Conservation (phyloP, 2,797 vertebrate species). For the Melanotaenia parkinsoni region DNA sequence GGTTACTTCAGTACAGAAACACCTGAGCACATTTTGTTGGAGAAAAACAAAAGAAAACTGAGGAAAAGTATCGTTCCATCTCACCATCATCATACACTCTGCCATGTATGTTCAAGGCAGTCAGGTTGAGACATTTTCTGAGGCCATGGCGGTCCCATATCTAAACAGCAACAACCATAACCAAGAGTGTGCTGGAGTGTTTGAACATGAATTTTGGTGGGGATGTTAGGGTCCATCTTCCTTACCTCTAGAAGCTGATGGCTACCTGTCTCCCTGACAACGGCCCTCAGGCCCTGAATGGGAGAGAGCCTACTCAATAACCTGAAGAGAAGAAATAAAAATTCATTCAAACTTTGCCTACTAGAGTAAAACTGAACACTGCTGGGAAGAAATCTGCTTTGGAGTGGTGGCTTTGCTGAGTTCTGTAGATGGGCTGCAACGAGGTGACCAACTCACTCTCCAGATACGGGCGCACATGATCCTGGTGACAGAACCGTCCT, state of each 20-base stretch:
- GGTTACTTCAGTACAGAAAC: background rate
- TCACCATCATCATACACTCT: conserved; percentile 80
- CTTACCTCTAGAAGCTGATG: conserved; percentile 77
- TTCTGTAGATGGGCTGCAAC: background rate
- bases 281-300: conserved; percentile 52
- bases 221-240: accelerated
- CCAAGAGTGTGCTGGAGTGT: background rate
- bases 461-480: conserved; percentile 58
- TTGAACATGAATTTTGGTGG: background rate
- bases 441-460: conserved; percentile 65
- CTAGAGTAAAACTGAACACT: background rate
- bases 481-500: conserved; percentile 59
- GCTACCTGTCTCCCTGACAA: conserved; percentile 63
- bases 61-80: background rate
- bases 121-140: conserved; percentile 77
- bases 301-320: conserved; percentile 63
- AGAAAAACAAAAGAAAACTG: background rate
- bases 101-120: conserved; percentile 75
- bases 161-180: conserved; percentile 47
- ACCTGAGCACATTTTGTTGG: background rate
- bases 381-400: background rate
- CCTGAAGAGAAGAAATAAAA: conserved; percentile 38
- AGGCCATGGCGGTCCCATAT: conserved; percentile 78
- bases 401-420: background rate
- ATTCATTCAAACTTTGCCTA: background rate